Base-by-base conservation (phyloP, 2,113 vertebrate species). In the Myanophis thanlyinensis region DNA sequence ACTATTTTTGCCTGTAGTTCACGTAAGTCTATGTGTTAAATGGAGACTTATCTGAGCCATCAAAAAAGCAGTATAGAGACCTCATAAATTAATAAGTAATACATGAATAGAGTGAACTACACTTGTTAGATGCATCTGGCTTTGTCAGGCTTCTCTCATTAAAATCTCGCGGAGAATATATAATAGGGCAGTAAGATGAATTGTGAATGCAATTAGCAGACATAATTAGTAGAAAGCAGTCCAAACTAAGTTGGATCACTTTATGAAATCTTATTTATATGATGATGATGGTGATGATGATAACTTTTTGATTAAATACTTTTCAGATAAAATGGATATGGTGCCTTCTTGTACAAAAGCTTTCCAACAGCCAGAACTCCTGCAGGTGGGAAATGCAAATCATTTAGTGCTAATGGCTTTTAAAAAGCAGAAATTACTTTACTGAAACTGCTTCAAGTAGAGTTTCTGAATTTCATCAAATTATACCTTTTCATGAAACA, bases 391-490 rank as follows among this genome's bases (percentile, higher is more conserved):
- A 48, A 35, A n/a, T 44, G 2, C 8, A 93, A 94, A 90, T 1
- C 0, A 18, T 49, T 93, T 92, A 92, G 88, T 88, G 87, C 6
- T 85, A 48, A 1, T 10, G 90, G 25, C 2, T 92, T 96, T 51
- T 56, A 0, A 53, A 48, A 93, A 93, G 91, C 47, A 1, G 91
- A 91, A 91, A 93, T 12, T 84, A 0, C 4, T 95, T 93, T 52
- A 85, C 46, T 67, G 25, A 93, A 88, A 35, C 2, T 30, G 4
- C 93, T 92, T 92, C 46, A 95, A 11, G 40, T 3, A 92, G 47
- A 56, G 3, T 93, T 94, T 91, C 67, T 93, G 94, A 94, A 91
- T 93, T 87, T 94, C 10, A 54, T 87, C 52, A 91, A 44, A 89
- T 91, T 85, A 2, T 1, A 91, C 52, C 95, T 91, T 51, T 90